Percentiles rank a stretch among this genome's conserved stretches.
phyloP scores from a whole-genome alignment of 2,113 vertebrate genomes.

The Neotoma lepida region DNA sequence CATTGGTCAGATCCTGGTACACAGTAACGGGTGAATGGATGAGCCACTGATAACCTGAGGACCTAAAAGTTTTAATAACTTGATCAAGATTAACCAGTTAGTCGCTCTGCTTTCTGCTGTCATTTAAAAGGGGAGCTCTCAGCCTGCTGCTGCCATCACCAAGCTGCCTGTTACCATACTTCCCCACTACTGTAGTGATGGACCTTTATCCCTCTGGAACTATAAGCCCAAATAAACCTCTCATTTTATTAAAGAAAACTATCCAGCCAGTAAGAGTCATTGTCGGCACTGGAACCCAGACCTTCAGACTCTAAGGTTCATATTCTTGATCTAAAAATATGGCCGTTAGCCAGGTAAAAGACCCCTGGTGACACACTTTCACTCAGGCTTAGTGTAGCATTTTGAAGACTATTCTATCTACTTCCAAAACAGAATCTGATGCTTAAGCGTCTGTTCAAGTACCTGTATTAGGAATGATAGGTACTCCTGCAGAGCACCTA shows the following conservation, averaged over 20 bases:
- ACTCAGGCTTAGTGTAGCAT: background rate
- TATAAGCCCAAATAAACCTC: background rate
- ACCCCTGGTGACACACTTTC: background rate
- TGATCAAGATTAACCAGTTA: background rate
- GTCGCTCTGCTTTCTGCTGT: background rate
- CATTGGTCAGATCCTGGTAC: accelerated
- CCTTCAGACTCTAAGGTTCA: background rate
- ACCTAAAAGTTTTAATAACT: background rate
- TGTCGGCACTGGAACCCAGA: background rate
- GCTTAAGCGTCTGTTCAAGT: background rate
- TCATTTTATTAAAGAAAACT: background rate
- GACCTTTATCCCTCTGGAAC: background rate
- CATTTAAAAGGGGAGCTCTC: background rate
- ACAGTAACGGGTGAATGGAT: background rate
- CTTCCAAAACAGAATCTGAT: background rate
- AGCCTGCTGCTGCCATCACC: background rate
- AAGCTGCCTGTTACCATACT: background rate
- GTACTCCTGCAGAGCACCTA: background rate
- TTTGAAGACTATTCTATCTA: background rate
- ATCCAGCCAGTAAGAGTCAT: background rate
- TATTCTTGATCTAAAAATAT: background rate
- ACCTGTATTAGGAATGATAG: background rate
- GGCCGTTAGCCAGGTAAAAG: background rate
- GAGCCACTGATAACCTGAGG: background rate
- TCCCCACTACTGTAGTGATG: background rate